Base-by-base conservation (phyloP, 2,797 vertebrate genomes). In the Tokudaia muenninki region DNA sequence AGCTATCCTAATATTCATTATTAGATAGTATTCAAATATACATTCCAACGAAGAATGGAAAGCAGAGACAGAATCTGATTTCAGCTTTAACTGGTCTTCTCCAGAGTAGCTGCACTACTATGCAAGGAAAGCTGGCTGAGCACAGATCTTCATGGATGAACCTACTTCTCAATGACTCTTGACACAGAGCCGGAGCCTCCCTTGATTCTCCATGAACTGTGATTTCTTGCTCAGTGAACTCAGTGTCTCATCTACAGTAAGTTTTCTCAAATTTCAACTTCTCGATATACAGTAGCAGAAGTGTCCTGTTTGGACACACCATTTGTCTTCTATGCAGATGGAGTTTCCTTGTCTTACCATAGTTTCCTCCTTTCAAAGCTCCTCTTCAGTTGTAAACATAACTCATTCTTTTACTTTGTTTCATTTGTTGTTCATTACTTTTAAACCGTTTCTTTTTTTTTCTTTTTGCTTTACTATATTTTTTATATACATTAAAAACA, bases 201-300 rank as follows among this genome's bases (percentile, higher is more conserved):
- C 1, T 50, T 24, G 3, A 16, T 19, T 88, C 13, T 29, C 8
- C 13, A 1, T 13, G 22, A 0, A 67, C 16, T 50, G 0, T 10
- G 59, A 34, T 17, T 94, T 19, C 44, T 8, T 41, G 37, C 0
- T 21, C 59, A 41, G 5, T n/a, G 22, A 50, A 26, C 78, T 83
- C 52, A 17, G 4, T 47, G 41, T 63, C 44, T 65, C 50, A 21
- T 2, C 57, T 57, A 13, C n/a, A 81, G 31, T 26, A 67, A 44
- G 41, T 94, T 16, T 72, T 67, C 65, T 78, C 83, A 93, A 31
- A 47, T 24, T 5, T 55, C 11, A 65, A 17, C 16, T 87, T 29
- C 55, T 80, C 44, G 52, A 24, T 5, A 4, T 57, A 22, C 61
- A 55, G 47, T 93, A 41, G 31, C 4, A 5, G 13, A 61, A 29